phyloP scores from a whole-genome alignment of 2,797 vertebrate genomes.

The Rhabdomys pumilio region DNA sequence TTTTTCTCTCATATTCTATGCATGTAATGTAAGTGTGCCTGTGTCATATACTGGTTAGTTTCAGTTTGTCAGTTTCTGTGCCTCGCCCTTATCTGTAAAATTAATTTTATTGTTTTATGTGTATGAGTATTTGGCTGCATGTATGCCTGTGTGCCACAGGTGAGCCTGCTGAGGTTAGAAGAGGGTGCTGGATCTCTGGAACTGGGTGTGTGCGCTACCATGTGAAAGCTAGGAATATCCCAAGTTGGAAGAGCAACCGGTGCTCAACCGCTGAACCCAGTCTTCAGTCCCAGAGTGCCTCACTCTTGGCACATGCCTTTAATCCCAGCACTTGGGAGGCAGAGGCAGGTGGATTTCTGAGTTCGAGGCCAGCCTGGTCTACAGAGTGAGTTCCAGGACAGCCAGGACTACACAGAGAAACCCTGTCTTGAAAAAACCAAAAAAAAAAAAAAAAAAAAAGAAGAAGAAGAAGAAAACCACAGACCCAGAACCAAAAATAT shows the following conservation, averaged over 20 bases:
- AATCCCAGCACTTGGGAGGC: no score
- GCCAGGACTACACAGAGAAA: no score
- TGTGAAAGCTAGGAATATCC: neutral
- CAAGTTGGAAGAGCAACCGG: neutral
- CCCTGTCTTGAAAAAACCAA: no score
- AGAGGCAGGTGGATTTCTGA: no score
- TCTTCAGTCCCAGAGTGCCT: neutral
- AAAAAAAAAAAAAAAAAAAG: no score
- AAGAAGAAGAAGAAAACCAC: neutral
- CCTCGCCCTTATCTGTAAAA: neutral
- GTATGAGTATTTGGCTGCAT: neutral
- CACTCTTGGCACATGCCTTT: neutral
- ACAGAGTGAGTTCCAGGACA: no score
- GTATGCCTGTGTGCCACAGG: neutral
- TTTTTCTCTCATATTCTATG: slow-evolving; percentile 15
- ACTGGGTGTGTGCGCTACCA: neutral
- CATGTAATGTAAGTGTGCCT: slow-evolving; percentile 27
- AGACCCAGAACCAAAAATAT: neutral
- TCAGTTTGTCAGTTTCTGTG: neutral
- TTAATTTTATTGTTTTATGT: neutral
- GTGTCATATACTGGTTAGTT: neutral
- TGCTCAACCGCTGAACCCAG: neutral
- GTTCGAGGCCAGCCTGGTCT: no score
- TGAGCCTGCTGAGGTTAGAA: neutral
- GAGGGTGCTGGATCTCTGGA: neutral